Percentiles rank a stretch among this genome's conserved stretches.
Evolutionary conservation across 2,797 vertebrate species (phyloP).

Genomic region (Mionectes olivaceus): DNA sequence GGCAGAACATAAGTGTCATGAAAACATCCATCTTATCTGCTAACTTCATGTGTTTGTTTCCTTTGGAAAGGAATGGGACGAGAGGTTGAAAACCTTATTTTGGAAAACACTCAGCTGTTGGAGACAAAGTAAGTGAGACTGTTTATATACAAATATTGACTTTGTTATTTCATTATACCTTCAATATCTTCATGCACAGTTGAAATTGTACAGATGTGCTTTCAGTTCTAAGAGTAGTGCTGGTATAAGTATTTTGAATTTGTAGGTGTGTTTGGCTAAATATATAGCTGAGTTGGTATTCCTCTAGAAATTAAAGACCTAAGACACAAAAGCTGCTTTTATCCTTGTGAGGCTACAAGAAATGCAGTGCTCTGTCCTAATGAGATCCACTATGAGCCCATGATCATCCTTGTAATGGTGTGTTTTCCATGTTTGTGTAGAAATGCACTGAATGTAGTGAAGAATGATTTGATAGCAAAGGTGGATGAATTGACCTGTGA

Average conservation of each 20-base stretch:
- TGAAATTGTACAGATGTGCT: background rate
- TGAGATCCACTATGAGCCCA: background rate
- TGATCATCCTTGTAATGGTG: background rate
- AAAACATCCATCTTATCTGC: background rate
- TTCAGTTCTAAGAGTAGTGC: background rate
- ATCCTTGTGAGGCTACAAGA: background rate
- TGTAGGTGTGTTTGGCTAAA: background rate
- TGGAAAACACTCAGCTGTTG: slow-evolving; percentile 94
- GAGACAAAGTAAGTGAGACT: slow-evolving; percentile 90
- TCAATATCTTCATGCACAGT: background rate
- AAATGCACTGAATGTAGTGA: slow-evolving; percentile 86
- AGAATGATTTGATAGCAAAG: slow-evolving; percentile 85
- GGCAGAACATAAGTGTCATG: background rate
- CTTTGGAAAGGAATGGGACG: slow-evolving; percentile 93
- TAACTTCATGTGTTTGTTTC: slow-evolving; percentile 54
- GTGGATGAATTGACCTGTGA: slow-evolving; percentile 84
- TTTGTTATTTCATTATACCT: background rate
- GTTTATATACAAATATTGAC: background rate
- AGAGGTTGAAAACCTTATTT: slow-evolving; percentile 97
- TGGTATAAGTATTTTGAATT: background rate
- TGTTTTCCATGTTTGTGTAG: slow-evolving; percentile 62
- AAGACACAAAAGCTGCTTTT: background rate
- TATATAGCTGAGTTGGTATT: background rate
- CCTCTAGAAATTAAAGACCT: background rate
- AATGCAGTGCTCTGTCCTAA: background rate